phyloP scores from a whole-genome alignment of 1,140 invertebrate genomes.

The Drosophila suzukii region DNA sequence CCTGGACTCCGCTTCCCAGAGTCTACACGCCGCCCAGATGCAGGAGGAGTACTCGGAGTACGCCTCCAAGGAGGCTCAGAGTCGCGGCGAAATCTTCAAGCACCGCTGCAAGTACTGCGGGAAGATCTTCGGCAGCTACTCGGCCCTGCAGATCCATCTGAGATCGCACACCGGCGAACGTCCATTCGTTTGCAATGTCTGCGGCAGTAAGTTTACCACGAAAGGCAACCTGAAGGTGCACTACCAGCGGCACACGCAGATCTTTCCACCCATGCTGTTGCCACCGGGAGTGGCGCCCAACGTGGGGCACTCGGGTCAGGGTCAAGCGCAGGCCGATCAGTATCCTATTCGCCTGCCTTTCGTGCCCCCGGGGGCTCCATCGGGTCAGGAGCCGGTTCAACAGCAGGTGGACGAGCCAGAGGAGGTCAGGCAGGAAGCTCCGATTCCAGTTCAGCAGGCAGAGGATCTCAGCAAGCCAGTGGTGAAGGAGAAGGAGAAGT shows the following conservation, averaged over 20 bases:
- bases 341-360: slow-evolving; percentile 65
- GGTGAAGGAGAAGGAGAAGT: slow-evolving; percentile 23
- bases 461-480: slow-evolving; percentile 68
- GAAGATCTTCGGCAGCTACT: slow-evolving; percentile 99
- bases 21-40: slow-evolving; percentile 93
- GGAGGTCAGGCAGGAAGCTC: slow-evolving; percentile 11
- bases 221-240: slow-evolving; percentile 99
- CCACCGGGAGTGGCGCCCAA: slow-evolving; percentile 85
- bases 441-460: slow-evolving; percentile 32
- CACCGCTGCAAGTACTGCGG: slow-evolving; percentile 99
- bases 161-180: slow-evolving; percentile 98
- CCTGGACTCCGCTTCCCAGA: slow-evolving; percentile 95
- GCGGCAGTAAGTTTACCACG: slow-evolving; percentile 98
- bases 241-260: slow-evolving; percentile 97
- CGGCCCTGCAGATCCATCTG: slow-evolving; percentile 97
- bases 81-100: slow-evolving; percentile 94
- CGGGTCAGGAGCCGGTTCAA: slow-evolving; percentile 9
- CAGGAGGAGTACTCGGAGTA: slow-evolving; percentile 93
- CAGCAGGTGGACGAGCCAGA: slow-evolving; percentile 9
- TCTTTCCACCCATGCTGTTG: slow-evolving; percentile 89
- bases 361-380: slow-evolving; percentile 36
- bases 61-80: slow-evolving; percentile 84
- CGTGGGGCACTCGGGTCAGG: slow-evolving; percentile 11
- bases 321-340: slow-evolving; percentile 19
- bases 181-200: slow-evolving; percentile 99